phyloP scores from a whole-genome alignment of 2,888 invertebrate species.

The Pristionchus maxplancki region DNA sequence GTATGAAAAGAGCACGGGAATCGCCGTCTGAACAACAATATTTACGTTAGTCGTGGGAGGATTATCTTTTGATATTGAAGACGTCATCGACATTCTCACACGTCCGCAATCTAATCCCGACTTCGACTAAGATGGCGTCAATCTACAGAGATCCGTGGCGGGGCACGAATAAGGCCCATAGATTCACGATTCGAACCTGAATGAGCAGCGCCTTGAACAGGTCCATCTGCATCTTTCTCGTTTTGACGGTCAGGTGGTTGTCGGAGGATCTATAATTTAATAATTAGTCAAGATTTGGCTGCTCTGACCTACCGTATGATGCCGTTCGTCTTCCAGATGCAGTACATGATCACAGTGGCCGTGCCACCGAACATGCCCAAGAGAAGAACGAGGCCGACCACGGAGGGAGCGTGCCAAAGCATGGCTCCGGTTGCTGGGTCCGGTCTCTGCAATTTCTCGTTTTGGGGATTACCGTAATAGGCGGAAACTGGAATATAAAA shows the following conservation, averaged over 20 bases:
- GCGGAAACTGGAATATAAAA: too few relatives aligned
- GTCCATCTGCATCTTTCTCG: slow-evolving; percentile 29
- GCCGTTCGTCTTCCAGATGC: not conserved
- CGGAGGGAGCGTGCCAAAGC: not conserved
- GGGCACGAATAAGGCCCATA: not conserved
- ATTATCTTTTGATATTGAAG: not conserved
- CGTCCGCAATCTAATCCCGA: not conserved
- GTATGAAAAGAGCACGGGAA: slow-evolving; percentile 18
- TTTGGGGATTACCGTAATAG: not conserved
- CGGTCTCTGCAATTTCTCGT: not conserved
- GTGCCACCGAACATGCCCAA: slow-evolving; percentile 12
- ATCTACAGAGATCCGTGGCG: not conserved
- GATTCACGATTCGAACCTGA: not conserved
- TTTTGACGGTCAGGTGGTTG: not conserved
- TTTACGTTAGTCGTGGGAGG: not conserved
- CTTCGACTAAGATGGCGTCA: not conserved
- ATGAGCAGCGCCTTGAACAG: slow-evolving; percentile 12
- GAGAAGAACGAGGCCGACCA: not conserved
- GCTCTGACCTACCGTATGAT: not conserved
- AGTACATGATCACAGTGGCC: not conserved
- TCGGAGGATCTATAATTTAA: not conserved
- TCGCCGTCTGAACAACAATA: not conserved
- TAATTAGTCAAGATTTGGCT: not conserved
- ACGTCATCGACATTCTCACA: not conserved
- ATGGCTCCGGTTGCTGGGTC: not conserved